Percentiles rank a stretch among this genome's conserved stretches.
phyloP scores from a whole-genome alignment of 64 coral and sea anemone species.

The Montipora cactus region DNA sequence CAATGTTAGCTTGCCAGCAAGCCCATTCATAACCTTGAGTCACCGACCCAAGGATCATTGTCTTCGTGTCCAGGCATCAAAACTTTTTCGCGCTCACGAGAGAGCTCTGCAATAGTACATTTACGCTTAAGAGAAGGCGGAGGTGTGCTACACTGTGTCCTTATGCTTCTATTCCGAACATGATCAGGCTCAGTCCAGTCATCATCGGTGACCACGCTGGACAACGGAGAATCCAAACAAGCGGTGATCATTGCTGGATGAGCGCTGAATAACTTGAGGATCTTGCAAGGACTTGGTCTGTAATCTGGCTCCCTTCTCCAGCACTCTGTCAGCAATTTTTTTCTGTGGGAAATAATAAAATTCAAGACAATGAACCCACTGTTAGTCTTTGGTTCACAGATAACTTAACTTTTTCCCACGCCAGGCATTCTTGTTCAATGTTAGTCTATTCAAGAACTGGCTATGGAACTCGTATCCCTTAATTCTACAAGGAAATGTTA shows the following conservation, averaged over 20 bases:
- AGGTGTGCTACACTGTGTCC: background rate
- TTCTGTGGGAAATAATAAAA: background rate
- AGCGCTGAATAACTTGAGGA: slow-evolving; percentile 53
- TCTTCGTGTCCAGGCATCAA: slow-evolving; percentile 2
- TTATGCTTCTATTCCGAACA: background rate
- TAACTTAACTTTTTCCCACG: too few relatives aligned
- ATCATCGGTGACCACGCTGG: slow-evolving; percentile 70
- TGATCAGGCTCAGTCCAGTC: slow-evolving; percentile 31
- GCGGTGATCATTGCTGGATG: slow-evolving; percentile 59
- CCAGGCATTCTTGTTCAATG: too few relatives aligned
- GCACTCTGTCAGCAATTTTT: slow-evolving; percentile 49
- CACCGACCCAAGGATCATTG: background rate
- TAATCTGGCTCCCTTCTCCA: slow-evolving; percentile 64
- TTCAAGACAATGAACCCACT: background rate
- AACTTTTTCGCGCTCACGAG: background rate
- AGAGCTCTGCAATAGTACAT: slow-evolving; percentile 2
- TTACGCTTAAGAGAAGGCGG: background rate
- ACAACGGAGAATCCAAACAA: slow-evolving; percentile 75
- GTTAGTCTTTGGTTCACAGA: too few relatives aligned
- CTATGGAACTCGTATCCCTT: too few relatives aligned
- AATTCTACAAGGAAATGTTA: too few relatives aligned
- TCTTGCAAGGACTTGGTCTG: slow-evolving; percentile 72
- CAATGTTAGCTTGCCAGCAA: background rate
- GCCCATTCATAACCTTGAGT: background rate
- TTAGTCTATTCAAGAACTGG: too few relatives aligned